Conservation (phyloP, 1,140 invertebrate species). For the Augochlora pura region DNA sequence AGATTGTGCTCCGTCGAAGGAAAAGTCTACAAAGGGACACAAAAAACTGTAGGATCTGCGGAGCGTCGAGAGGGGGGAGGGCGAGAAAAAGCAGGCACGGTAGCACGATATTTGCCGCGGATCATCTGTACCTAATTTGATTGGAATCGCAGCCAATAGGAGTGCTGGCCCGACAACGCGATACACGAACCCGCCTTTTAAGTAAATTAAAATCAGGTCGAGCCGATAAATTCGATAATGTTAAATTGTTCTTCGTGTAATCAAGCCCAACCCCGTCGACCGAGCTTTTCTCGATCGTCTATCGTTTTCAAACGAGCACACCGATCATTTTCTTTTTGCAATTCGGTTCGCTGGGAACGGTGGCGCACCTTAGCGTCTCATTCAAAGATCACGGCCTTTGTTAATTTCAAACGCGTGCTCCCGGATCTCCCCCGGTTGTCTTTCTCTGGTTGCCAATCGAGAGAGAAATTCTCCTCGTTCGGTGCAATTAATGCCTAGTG, state of each 20-base stretch:
- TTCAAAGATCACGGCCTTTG: too few relatives aligned
- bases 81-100: neutral
- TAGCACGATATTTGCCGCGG: slow-evolving; percentile 4
- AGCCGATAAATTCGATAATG: slow-evolving; percentile 27
- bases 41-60: neutral
- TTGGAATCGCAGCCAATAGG: slow-evolving; percentile 14
- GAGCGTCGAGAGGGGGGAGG: too few relatives aligned
- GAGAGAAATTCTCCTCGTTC: too few relatives aligned
- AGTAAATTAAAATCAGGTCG: slow-evolving; percentile 27
- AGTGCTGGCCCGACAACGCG: neutral
- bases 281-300: neutral
- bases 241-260: slow-evolving; percentile 15
- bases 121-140: slow-evolving; percentile 34
- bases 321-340: too few relatives aligned
- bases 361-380: too few relatives aligned
- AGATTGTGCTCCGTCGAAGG: neutral
- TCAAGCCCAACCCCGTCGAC: neutral
- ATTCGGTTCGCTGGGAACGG: too few relatives aligned
- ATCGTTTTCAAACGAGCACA: neutral
- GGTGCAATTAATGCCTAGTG: too few relatives aligned
- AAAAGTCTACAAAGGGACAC: neutral
- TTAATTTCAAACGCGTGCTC: too few relatives aligned
- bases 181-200: slow-evolving; percentile 23
- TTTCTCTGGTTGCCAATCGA: too few relatives aligned
- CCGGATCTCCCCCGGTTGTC: too few relatives aligned